These are phyloP conservation scores for Himalopsyche anomala DNA, from an alignment of 2,888 invertebrate species.

Conservation along the genomic window DNA sequence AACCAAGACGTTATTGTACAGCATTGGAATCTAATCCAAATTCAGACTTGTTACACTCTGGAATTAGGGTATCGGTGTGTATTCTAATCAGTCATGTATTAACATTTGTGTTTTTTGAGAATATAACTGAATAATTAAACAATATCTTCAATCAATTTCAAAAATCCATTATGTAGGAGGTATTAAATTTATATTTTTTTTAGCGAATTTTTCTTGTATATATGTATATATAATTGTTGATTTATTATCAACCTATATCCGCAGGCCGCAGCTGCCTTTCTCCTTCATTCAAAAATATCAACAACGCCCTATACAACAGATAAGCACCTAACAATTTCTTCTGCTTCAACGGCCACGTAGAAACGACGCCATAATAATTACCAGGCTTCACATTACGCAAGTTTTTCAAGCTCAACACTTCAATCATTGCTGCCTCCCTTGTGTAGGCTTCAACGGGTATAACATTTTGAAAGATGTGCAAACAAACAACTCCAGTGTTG, in stretches of 20 bases:
- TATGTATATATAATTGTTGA: too few species aligned
- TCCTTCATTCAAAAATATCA: conserved; percentile 91
- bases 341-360: conserved; percentile 84
- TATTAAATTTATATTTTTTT: too few species aligned
- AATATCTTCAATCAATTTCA: too few species aligned
- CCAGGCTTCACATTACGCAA: conserved; percentile 88
- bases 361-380: conserved; percentile 87
- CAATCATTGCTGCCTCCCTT: conserved; percentile 96
- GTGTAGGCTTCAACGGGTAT: conserved; percentile 95
- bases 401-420: conserved; percentile 86
- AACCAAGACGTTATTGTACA: too few species aligned
- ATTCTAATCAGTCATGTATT: too few species aligned
- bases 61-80: too few species aligned
- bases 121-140: too few species aligned
- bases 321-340: conserved; percentile 86
- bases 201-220: too few species aligned
- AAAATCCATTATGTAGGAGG: too few species aligned
- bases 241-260: conserved; percentile 75
- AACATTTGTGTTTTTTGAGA: too few species aligned
- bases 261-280: conserved; percentile 90
- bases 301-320: conserved; percentile 87
- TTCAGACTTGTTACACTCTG: too few species aligned
- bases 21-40: too few species aligned
- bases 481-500: conserved; percentile 90
- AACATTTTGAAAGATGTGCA: conserved; percentile 93